Evolutionary conservation across 2,797 vertebrate species (phyloP).

Genomic region (Psittacula echo): DNA sequence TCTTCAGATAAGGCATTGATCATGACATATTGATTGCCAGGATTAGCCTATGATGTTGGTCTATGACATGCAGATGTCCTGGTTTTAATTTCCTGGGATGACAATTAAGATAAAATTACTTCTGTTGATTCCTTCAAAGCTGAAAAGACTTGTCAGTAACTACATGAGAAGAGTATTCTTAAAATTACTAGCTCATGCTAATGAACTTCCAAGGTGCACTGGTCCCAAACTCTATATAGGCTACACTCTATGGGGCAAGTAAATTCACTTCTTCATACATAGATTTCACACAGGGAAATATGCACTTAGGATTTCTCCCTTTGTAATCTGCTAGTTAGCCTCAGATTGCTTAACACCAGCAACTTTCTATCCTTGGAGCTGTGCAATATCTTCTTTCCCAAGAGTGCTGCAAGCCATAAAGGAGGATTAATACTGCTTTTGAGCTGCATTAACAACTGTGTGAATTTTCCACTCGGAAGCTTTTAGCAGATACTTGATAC

Average conservation of each 20-base stretch:
- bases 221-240: neutral
- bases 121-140: neutral
- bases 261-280: neutral
- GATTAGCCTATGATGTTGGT: neutral
- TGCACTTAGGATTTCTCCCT: neutral
- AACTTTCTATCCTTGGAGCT: neutral
- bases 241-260: neutral
- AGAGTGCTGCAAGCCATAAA: neutral
- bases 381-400: neutral
- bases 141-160: neutral
- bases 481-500: neutral
- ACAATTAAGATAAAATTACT: neutral
- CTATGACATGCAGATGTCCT: neutral
- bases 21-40: neutral
- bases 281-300: neutral
- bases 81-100: neutral
- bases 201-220: neutral
- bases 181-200: neutral
- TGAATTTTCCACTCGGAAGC: slow-evolving; percentile 33
- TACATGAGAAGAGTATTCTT: neutral
- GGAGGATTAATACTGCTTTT: slow-evolving; percentile 26
- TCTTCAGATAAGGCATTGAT: neutral
- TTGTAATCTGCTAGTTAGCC: neutral
- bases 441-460: slow-evolving; percentile 1
- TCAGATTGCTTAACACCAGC: neutral